These are phyloP conservation scores for Diachasma alloeum DNA, from an alignment of 1,140 invertebrate species.

Conservation along the genomic window DNA sequence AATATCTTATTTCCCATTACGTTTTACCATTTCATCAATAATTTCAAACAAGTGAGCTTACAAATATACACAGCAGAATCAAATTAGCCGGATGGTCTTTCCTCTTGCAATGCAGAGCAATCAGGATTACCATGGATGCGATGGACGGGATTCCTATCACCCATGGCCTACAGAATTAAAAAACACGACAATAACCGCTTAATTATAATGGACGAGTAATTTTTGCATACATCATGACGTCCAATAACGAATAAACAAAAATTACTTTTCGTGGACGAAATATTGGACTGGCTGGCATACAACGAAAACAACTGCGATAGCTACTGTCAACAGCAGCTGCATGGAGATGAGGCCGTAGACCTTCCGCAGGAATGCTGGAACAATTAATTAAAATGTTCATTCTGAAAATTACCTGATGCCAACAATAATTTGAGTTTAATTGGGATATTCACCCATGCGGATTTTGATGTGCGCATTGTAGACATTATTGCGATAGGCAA, in stretches of 20 bases:
- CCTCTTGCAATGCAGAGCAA: conserved; percentile 72
- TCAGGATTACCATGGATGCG: conserved; percentile 68
- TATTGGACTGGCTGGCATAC: conserved; percentile 69
- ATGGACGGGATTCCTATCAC: conserved; percentile 70
- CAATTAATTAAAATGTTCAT: conserved; percentile 1
- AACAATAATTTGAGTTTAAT: background rate
- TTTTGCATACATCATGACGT: too few relatives aligned
- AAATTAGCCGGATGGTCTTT: conserved; percentile 74
- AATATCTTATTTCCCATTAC: too few relatives aligned
- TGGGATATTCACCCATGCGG: conserved; percentile 65
- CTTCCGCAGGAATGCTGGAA: conserved; percentile 78
- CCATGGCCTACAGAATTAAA: conserved; percentile 70
- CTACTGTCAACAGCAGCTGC: conserved; percentile 77
- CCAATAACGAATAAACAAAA: conserved; percentile 4
- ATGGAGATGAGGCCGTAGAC: conserved; percentile 81
- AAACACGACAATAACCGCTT: conserved; percentile 23
- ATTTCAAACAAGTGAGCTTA: conserved; percentile 61
- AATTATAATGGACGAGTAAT: too few relatives aligned
- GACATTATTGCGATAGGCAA: conserved; percentile 76
- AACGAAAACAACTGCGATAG: conserved; percentile 73
- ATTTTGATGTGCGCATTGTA: conserved; percentile 71
- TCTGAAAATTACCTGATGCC: background rate
- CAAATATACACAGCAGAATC: conserved; percentile 73
- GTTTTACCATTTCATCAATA: too few relatives aligned
- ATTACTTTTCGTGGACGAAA: conserved; percentile 76